A percentile compares a stretch with the other conserved stretches of the same genome.
Evolutionary conservation across 2,888 invertebrate genomes (phyloP).

Genomic region (Kuschelorhynchus macadamiae): DNA sequence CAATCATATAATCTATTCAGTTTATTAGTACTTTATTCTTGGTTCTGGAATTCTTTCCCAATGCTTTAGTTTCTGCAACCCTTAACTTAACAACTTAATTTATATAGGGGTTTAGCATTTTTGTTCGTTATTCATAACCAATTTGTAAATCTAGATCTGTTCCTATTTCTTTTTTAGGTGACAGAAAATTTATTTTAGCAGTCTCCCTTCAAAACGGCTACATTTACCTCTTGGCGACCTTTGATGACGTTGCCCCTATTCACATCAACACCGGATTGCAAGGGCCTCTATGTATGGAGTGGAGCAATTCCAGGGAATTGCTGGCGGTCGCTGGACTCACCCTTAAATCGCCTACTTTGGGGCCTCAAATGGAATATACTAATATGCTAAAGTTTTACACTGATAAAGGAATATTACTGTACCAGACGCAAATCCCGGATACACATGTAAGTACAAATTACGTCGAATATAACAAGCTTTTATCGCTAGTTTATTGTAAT

Average conservation of each 20-base stretch:
- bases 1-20: too few relatives aligned
- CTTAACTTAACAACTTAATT: too few relatives aligned
- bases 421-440: constrained; percentile 84
- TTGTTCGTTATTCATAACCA: too few relatives aligned
- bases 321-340: constrained; percentile 91
- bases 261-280: constrained; percentile 87
- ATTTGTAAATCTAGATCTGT: too few relatives aligned
- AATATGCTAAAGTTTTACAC: constrained; percentile 94
- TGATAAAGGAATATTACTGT: constrained; percentile 85
- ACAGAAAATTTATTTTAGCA: constrained; percentile 84
- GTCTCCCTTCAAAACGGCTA: constrained; percentile 92
- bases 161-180: constrained; percentile 67
- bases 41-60: too few relatives aligned
- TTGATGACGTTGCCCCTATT: constrained; percentile 93
- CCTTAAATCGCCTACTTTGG: constrained; percentile 63
- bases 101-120: too few relatives aligned
- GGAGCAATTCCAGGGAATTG: constrained; percentile 95
- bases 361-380: constrained; percentile 74
- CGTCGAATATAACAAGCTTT: too few relatives aligned
- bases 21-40: too few relatives aligned
- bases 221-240: constrained; percentile 89
- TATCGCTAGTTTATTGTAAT: too few relatives aligned
- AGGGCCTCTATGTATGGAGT: constrained; percentile 91
- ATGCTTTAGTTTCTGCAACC: too few relatives aligned
- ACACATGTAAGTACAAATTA: constrained; percentile 63